Conservation (phyloP, 2,888 invertebrate species). For the Drosophila percnosoma region DNA sequence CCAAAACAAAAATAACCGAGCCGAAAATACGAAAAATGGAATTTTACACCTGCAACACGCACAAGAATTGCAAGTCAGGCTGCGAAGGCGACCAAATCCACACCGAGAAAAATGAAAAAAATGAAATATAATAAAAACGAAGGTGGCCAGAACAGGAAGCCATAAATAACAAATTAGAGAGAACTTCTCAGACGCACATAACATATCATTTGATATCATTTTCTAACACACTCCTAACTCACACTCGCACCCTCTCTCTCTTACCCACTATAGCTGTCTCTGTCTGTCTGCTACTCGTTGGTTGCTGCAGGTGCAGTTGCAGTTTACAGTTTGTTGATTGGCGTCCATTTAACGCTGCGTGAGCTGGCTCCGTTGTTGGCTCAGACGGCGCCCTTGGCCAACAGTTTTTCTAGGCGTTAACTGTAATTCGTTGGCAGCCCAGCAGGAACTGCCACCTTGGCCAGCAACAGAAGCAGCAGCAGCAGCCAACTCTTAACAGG, state of each 20-base stretch:
- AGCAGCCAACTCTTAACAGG: constrained; percentile 35
- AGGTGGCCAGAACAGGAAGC: constrained; percentile 65
- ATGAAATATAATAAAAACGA: not conserved
- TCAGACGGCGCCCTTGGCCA: constrained; percentile 62
- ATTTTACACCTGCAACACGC: constrained; percentile 75
- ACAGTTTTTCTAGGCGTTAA: constrained; percentile 75
- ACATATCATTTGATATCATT: constrained; percentile 76
- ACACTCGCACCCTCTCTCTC: constrained; percentile 2
- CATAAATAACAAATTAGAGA: constrained; percentile 78
- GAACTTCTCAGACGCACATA: constrained; percentile 48
- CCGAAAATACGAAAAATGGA: constrained; percentile 14
- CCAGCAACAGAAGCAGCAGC: constrained; percentile 17
- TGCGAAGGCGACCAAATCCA: constrained; percentile 23
- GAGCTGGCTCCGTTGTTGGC: constrained; percentile 51
- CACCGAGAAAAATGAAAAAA: constrained; percentile 7
- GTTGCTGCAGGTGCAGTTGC: constrained; percentile 66
- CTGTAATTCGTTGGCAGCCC: constrained; percentile 68
- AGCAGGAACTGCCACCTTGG: constrained; percentile 77
- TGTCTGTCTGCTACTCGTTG: constrained; percentile 8
- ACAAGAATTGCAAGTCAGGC: constrained; percentile 70
- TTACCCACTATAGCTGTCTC: not conserved
- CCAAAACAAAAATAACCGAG: constrained; percentile 2
- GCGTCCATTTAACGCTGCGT: constrained; percentile 78
- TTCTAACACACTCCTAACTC: constrained; percentile 61
- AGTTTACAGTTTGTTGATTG: constrained; percentile 66